Base-by-base conservation (phyloP, 2,113 vertebrate genomes). In the Phoenicopterus ruber region DNA sequence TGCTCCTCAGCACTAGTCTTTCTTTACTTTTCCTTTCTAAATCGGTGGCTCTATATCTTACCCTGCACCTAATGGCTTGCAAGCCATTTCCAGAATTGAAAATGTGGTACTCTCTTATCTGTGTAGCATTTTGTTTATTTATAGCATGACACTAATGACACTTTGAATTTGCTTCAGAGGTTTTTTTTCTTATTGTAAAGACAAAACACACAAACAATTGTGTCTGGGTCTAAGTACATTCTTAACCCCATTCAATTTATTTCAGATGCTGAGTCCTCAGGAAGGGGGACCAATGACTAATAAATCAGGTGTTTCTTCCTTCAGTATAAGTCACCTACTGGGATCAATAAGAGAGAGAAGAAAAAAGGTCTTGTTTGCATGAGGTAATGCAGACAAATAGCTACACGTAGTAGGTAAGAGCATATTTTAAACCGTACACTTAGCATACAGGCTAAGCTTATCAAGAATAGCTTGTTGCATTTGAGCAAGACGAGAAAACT, bases 231-330 rank as follows among this genome's bases (percentile, higher is more conserved):
- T 85, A 86, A 94, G 66, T 54, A 92, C 44, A 11, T 79, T 87
- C 62, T 79, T 88, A 96, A 93, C 59, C 82, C 61, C 52, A 82
- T 78, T 86, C 88, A 84, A 92, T 93, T 94, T 86, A 93, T 86
- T 96, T 95, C 86, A 84, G 76, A 79, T 85, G 59, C 94, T 47
- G 52, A 94, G 59, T 94, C 88, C 67, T 90, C 80, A 73, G 76
- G 71, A 90, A 92, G 31, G 34, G 13, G 21, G 47, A 89, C 70
- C 87, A 62, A n/a, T 34, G 47, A 63, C 82, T 81, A 93, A 91
- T 97, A 97, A 96, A 97, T 96, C 92, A 88, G 36, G 28, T 58
- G 85, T 54, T 92, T 91, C 58, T 92, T 96, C 66, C 66, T 95
- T 92, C 82, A 57, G 62, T 63, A 6, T 54, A 90, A 89, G 71